phyloP scores from a whole-genome alignment of 2,797 vertebrate genomes.

The Mareca strepera region DNA sequence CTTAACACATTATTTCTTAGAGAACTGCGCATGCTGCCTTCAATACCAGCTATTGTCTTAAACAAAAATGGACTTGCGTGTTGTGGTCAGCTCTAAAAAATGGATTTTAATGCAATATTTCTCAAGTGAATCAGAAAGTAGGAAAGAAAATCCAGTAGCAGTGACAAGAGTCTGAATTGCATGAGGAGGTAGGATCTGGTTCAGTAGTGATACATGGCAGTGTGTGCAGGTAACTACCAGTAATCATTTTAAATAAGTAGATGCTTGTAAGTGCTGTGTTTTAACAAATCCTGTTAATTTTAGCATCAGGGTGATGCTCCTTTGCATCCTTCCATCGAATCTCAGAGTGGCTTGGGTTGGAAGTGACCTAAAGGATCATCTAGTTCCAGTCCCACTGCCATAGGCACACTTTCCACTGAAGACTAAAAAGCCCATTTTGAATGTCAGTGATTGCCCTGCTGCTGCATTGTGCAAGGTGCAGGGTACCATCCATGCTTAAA shows the following conservation, averaged over 20 bases:
- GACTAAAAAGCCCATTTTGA: not conserved
- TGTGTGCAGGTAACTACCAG: not conserved
- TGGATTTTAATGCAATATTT: not conserved
- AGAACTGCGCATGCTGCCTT: not conserved
- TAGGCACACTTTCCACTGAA: not conserved
- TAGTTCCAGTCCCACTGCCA: no score
- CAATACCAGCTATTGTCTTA: not conserved
- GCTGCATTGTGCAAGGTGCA: fast-evolving
- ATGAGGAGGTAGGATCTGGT: not conserved
- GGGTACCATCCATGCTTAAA: not conserved
- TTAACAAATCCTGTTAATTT: not conserved
- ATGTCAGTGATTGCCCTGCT: not conserved
- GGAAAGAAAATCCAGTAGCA: not conserved
- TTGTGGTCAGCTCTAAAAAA: not conserved
- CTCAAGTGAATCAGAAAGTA: not conserved
- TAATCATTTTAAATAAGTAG: not conserved
- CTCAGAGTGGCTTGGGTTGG: no score
- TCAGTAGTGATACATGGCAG: not conserved
- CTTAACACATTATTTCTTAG: not conserved
- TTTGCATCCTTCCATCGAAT: not conserved
- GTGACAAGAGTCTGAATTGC: not conserved
- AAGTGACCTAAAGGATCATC: no score
- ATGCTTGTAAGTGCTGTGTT: not conserved
- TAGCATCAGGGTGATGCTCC: not conserved
- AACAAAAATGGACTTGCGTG: not conserved